Conservation (phyloP, 2,797 vertebrate species). For the Masticophis lateralis region DNA sequence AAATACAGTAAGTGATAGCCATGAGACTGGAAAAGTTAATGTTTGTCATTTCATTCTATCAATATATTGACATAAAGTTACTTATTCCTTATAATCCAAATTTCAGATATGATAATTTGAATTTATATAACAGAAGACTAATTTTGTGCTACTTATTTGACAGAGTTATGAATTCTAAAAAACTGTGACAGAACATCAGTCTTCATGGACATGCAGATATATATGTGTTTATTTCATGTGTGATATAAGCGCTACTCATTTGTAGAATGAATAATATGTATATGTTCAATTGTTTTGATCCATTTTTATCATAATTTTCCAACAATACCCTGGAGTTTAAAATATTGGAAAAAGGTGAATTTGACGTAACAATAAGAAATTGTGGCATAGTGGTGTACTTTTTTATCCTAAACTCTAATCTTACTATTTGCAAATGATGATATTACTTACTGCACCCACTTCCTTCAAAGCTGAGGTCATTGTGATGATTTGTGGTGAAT, state of each 20-base stretch:
- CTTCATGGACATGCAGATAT: not conserved
- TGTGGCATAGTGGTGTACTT: not conserved
- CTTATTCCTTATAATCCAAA: not conserved
- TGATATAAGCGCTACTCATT: not conserved
- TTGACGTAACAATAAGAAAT: not conserved
- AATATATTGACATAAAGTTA: not conserved
- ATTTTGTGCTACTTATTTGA: not conserved
- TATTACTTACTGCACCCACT: conserved; percentile 86
- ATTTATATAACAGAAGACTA: not conserved
- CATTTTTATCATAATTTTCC: not conserved
- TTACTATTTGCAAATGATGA: not conserved
- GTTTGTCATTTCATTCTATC: not conserved
- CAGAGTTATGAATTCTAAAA: not conserved
- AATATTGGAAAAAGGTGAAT: not conserved
- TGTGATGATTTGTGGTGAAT: conserved; percentile 78
- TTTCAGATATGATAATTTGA: not conserved
- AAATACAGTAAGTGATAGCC: not conserved
- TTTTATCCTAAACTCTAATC: not conserved
- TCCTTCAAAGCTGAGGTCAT: conserved; percentile 94
- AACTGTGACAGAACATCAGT: not conserved
- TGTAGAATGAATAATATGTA: not conserved
- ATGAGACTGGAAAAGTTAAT: not conserved
- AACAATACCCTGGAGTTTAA: not conserved
- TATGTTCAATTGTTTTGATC: not conserved
- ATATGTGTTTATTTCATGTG: not conserved